Evolutionary conservation across 2,113 vertebrate genomes (phyloP).

Genomic region (Gnathonemus echidnorhynchus): DNA sequence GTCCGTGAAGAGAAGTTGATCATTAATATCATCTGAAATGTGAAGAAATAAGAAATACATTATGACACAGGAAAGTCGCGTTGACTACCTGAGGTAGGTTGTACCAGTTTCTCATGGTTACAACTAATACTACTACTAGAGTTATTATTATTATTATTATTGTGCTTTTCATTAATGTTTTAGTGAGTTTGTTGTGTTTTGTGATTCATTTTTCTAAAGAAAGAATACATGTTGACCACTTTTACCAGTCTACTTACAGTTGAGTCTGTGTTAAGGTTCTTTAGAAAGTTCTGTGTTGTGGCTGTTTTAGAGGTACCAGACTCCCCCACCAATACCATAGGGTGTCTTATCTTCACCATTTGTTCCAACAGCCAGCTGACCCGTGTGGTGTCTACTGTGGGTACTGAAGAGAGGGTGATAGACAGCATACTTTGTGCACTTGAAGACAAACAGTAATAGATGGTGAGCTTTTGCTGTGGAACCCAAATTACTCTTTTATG

Average conservation of each 20-base stretch:
- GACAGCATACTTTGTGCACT: not conserved
- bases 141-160: not conserved
- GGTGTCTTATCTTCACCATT: slow-evolving; percentile 79
- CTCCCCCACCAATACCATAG: slow-evolving; percentile 85
- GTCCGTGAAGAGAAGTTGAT: slow-evolving; percentile 93
- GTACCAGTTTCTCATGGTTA: not conserved
- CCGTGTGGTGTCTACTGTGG: slow-evolving; percentile 84
- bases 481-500: not conserved
- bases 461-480: not conserved
- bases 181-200: not conserved
- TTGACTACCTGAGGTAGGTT: not conserved
- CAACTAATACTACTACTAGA: not conserved
- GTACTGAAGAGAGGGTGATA: slow-evolving; percentile 61
- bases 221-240: not conserved
- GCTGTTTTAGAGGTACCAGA: slow-evolving; percentile 95
- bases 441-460: not conserved
- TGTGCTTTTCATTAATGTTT: not conserved
- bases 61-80: not conserved
- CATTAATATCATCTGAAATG: slow-evolving; percentile 67
- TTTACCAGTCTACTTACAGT: slow-evolving; percentile 54
- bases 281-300: slow-evolving; percentile 84
- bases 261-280: slow-evolving; percentile 61
- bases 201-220: not conserved
- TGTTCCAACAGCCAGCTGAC: slow-evolving; percentile 81
- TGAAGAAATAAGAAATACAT: slow-evolving; percentile 5